Percentiles rank a stretch among this genome's conserved stretches.
phyloP scores from a whole-genome alignment of 92 coral and sea anemone species.

The Metridium senile region DNA sequence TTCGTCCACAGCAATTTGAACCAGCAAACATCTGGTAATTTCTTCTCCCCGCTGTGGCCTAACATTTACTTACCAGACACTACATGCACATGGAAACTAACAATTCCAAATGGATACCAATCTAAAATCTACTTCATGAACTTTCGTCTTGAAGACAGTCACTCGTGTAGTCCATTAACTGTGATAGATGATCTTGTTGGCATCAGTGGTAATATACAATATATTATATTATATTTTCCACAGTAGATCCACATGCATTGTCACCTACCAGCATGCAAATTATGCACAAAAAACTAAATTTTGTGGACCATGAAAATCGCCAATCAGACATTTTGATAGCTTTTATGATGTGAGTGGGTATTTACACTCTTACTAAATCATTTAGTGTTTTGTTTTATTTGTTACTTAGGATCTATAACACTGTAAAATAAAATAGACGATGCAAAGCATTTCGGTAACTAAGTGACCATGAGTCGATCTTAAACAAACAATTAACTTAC shows the following conservation, averaged over 20 bases:
- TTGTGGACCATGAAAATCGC: no score
- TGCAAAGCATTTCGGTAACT: no score
- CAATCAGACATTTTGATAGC: no score
- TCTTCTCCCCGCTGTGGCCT: conserved; percentile 5
- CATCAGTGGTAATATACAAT: neutral
- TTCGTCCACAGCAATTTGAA: neutral
- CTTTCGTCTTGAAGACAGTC: conserved; percentile 12
- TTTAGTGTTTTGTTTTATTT: no score
- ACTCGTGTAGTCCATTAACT: neutral
- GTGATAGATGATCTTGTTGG: conserved; percentile 1
- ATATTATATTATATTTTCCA: neutral
- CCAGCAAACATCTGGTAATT: neutral
- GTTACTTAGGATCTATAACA: no score
- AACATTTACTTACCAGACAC: neutral
- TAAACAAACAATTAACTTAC: no score
- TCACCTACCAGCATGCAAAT: no score
- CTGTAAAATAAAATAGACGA: no score
- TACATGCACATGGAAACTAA: conserved; percentile 7
- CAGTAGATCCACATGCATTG: neutral
- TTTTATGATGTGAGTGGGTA: no score
- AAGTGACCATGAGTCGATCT: no score
- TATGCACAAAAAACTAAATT: no score
- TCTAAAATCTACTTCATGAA: conserved; percentile 21
- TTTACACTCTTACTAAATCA: no score
- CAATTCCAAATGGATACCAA: neutral